Evolutionary conservation across 2,113 vertebrate species (phyloP).

Genomic region (Camelus dromedarius): DNA sequence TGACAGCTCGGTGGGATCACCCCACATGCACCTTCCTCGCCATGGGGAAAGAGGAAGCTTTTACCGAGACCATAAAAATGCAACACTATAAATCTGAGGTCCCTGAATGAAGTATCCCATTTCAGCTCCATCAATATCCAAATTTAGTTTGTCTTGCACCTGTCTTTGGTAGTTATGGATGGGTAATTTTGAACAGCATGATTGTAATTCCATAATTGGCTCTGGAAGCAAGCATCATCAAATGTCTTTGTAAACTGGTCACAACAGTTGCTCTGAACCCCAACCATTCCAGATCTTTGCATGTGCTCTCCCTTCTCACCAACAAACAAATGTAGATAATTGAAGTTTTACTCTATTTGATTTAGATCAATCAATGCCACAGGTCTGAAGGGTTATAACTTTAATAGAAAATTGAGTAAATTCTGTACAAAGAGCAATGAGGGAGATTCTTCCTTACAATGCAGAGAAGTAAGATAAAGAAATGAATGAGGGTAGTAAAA

Average conservation of each 20-base stretch:
- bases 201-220: neutral
- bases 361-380: neutral
- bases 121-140: neutral
- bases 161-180: neutral
- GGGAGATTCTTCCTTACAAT: neutral
- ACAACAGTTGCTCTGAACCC: neutral
- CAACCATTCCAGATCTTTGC: neutral
- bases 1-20: neutral
- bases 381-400: neutral
- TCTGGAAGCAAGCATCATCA: neutral
- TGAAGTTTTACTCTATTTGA: neutral
- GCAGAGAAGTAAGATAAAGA: neutral
- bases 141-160: neutral
- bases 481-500: neutral
- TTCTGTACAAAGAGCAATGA: neutral
- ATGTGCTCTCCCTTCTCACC: neutral
- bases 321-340: neutral
- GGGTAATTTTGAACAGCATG: neutral
- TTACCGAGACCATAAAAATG: neutral
- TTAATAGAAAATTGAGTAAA: conserved; percentile 34
- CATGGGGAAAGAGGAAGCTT: neutral
- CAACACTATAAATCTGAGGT: neutral
- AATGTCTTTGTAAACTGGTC: conserved; percentile 1
- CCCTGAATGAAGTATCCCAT: neutral
- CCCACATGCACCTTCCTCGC: neutral